These are phyloP conservation scores for Listronotus bonariensis DNA, from an alignment of 1,140 invertebrate species.

Conservation along the genomic window DNA sequence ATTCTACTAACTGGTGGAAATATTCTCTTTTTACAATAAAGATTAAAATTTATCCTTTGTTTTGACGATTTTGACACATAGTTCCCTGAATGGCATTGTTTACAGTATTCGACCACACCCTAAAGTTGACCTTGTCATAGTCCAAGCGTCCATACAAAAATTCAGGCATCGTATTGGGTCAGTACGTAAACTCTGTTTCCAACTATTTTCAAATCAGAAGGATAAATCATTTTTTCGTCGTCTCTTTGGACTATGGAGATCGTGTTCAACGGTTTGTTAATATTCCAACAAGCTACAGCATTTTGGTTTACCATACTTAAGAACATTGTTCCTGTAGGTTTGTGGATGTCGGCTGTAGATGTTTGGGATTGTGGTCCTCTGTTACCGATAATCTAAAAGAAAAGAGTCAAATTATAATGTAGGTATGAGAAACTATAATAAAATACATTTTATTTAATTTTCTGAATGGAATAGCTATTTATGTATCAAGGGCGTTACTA, in stretches of 20 bases:
- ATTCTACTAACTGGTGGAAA: too few species aligned
- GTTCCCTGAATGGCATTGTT: conserved; percentile 45
- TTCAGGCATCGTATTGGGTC: conserved; percentile 63
- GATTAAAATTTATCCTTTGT: too few species aligned
- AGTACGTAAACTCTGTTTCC: conserved; percentile 64
- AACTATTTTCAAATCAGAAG: conserved; percentile 58
- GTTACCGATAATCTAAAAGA: conserved; percentile 61
- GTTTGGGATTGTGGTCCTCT: conserved; percentile 65
- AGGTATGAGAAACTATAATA: too few species aligned
- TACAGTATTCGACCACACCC: conserved; percentile 57
- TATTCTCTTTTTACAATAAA: too few species aligned
- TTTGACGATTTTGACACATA: conserved; percentile 35
- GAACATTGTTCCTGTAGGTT: conserved; percentile 62
- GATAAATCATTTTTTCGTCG: conserved; percentile 67
- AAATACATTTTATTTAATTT: too few species aligned
- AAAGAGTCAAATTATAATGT: background rate
- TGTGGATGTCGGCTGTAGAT: conserved; percentile 64
- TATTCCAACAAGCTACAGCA: conserved; percentile 74
- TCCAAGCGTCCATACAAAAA: conserved; percentile 64
- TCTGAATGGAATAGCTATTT: too few species aligned
- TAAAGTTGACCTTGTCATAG: conserved; percentile 63
- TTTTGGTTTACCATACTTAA: conserved; percentile 68
- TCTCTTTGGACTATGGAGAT: conserved; percentile 65
- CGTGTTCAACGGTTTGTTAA: conserved; percentile 61
- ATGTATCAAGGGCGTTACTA: too few species aligned